phyloP scores from a whole-genome alignment of 2,113 vertebrate species.

The Carassius gibelio region DNA sequence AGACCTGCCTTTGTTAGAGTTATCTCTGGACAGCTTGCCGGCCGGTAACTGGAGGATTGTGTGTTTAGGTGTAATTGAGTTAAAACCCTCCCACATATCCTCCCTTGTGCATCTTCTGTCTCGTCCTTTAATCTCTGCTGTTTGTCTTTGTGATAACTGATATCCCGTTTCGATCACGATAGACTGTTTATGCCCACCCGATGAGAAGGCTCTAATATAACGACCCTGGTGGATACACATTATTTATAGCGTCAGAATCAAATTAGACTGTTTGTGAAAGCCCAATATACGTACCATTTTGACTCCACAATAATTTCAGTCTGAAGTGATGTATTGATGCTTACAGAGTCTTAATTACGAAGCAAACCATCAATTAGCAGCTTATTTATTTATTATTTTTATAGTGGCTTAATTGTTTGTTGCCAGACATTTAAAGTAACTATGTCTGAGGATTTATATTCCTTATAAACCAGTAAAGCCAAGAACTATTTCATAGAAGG shows the following conservation, averaged over 20 bases:
- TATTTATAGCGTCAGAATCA: constrained; percentile 77
- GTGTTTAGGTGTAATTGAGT: constrained; percentile 77
- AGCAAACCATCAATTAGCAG: not conserved
- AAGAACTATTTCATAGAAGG: constrained; percentile 28
- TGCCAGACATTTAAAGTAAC: constrained; percentile 28
- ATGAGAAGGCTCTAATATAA: constrained; percentile 56
- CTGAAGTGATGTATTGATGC: constrained; percentile 45
- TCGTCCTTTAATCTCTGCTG: constrained; percentile 77
- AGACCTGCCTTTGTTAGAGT: constrained; percentile 63
- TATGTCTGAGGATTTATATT: constrained; percentile 47
- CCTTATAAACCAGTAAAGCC: constrained; percentile 46
- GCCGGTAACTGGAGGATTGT: constrained; percentile 68
- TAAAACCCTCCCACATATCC: constrained; percentile 74
- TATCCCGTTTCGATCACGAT: constrained; percentile 73
- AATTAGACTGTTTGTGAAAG: constrained; percentile 61
- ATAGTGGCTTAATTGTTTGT: constrained; percentile 57
- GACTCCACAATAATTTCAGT: constrained; percentile 58
- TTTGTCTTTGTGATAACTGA: constrained; percentile 78
- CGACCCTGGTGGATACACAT: constrained; percentile 51
- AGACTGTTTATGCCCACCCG: constrained; percentile 67
- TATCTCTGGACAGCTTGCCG: constrained; percentile 66
- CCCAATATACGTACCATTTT: constrained; percentile 45
- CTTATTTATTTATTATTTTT: no score
- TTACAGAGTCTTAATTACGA: constrained; percentile 28
- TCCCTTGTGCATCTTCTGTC: constrained; percentile 77